Conservation (phyloP, 2,113 vertebrate genomes). For the Rattus rattus region DNA sequence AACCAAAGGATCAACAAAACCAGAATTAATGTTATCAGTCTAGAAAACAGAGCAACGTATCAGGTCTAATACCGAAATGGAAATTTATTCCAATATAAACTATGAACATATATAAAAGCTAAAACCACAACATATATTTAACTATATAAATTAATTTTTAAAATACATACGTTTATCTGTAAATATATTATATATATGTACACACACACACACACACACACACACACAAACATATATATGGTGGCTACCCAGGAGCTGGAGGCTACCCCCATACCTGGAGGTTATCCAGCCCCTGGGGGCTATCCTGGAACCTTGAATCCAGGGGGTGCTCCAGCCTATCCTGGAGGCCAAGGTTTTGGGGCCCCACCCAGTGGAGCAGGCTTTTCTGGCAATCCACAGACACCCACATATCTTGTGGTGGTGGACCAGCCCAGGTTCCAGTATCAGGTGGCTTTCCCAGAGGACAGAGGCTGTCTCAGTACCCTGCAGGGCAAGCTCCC, state of each 20-base stretch:
- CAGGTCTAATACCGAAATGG: not conserved
- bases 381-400: constrained; percentile 86
- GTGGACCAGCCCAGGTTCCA: constrained; percentile 83
- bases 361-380: constrained; percentile 80
- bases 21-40: not conserved
- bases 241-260: no score
- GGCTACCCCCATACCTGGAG: no score
- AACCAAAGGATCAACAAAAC: constrained; percentile 43
- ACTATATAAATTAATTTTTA: not conserved
- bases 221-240: no score
- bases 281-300: no score
- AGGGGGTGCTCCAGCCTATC: no score
- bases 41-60: not conserved
- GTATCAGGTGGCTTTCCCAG: constrained; percentile 81
- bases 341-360: constrained; percentile 84
- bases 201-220: no score
- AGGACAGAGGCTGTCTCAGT: no score
- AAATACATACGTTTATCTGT: not conserved
- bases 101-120: not conserved
- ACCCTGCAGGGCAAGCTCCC: no score
- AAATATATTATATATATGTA: not conserved
- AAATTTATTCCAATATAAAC: not conserved
- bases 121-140: not conserved
- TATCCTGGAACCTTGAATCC: no score
- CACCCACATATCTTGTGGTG: constrained; percentile 85